Evolutionary conservation across 2,888 invertebrate species (phyloP).

Genomic region (Silvanus unidentatus): DNA sequence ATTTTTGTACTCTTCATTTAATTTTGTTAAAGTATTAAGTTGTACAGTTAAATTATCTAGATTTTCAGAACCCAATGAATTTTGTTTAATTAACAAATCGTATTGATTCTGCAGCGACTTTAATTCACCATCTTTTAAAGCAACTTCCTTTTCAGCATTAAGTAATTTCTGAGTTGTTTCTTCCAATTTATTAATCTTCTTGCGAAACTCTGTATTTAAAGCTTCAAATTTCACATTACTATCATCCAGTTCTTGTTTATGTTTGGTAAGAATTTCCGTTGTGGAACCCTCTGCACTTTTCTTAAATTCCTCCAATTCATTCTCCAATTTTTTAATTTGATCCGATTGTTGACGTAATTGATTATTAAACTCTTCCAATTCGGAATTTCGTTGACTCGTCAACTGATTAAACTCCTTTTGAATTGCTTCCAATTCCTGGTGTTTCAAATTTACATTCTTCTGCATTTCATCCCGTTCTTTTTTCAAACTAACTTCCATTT

Average conservation of each 20-base stretch:
- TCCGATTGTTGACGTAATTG: neutral
- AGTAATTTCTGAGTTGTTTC: neutral
- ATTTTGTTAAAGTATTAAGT: too few relatives aligned
- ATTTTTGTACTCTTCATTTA: too few relatives aligned
- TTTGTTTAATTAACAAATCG: too few relatives aligned
- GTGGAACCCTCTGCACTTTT: slow-evolving; percentile 1
- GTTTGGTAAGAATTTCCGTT: slow-evolving; percentile 7
- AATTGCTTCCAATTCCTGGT: slow-evolving; percentile 49
- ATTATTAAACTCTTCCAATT: slow-evolving; percentile 46
- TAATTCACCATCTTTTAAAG: neutral
- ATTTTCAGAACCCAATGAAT: too few relatives aligned
- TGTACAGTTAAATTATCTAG: too few relatives aligned
- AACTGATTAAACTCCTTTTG: slow-evolving; percentile 11
- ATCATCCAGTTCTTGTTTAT: slow-evolving; percentile 17
- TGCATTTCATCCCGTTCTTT: slow-evolving; percentile 39
- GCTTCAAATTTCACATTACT: slow-evolving; percentile 9
- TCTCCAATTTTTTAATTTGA: neutral
- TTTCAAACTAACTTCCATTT: slow-evolving; percentile 30
- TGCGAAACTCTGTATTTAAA: neutral
- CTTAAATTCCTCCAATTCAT: neutral
- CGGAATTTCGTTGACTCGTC: slow-evolving; percentile 35
- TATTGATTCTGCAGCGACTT: neutral
- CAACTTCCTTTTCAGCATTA: too few relatives aligned
- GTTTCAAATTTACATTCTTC: slow-evolving; percentile 39
- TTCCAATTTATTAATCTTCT: neutral